These are phyloP conservation scores for Tetrapedia diversipes DNA, from an alignment of 2,888 invertebrate species.

Conservation along the genomic window DNA sequence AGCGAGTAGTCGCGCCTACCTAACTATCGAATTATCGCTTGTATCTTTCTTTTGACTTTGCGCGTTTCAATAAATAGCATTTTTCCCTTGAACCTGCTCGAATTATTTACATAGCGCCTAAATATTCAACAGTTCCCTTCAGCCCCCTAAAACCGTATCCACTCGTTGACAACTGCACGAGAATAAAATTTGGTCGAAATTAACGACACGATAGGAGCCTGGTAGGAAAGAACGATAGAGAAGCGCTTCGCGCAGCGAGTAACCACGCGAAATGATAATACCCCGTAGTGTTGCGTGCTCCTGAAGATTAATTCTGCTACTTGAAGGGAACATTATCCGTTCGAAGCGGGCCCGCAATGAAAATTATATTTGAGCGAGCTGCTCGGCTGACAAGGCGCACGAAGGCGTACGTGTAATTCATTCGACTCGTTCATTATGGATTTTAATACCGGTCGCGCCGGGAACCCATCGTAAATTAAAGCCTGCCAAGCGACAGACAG, in stretches of 20 bases:
- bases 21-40: too few species aligned
- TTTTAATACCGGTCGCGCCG: constrained; percentile 64
- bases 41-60: too few species aligned
- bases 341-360: constrained; percentile 9
- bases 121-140: too few species aligned
- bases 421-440: constrained; percentile 68
- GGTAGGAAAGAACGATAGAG: not conserved
- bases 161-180: not conserved
- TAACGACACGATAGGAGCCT: not conserved
- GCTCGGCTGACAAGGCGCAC: constrained; percentile 32
- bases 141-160: too few species aligned
- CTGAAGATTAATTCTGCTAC: constrained; percentile 30
- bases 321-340: constrained; percentile 10
- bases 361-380: constrained; percentile 37
- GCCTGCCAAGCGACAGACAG: constrained; percentile 40
- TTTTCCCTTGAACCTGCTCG: too few species aligned
- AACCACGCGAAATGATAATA: not conserved
- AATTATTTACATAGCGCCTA: too few species aligned
- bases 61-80: too few species aligned
- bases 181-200: constrained; percentile 1
- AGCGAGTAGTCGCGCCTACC: too few species aligned
- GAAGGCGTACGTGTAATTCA: constrained; percentile 62
- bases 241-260: not conserved
- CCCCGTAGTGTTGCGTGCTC: not conserved
- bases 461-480: constrained; percentile 63